Conservation (phyloP, 1,140 invertebrate genomes). For the Oryctes rhinoceros region DNA sequence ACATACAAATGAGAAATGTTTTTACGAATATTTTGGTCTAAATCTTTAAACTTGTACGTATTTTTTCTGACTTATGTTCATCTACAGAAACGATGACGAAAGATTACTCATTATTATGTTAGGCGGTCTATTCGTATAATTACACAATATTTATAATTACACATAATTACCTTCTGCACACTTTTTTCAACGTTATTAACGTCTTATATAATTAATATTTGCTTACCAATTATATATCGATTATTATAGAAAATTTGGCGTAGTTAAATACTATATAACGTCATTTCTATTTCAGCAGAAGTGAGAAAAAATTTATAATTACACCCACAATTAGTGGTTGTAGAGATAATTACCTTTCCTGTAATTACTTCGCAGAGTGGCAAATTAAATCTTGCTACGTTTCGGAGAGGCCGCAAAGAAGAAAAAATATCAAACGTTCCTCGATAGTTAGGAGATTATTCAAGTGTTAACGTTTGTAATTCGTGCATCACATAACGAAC, state of each 20-base stretch:
- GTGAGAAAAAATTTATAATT: neutral
- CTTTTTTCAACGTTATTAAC: neutral
- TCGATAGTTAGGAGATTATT: neutral
- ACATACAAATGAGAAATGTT: too few species aligned
- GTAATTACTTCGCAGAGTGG: neutral
- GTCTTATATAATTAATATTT: slow-evolving; percentile 12
- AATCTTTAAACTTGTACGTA: too few species aligned
- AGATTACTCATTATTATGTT: neutral
- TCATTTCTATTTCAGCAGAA: neutral
- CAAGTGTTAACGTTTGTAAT: too few species aligned
- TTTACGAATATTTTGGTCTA: too few species aligned
- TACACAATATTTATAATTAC: slow-evolving; percentile 10
- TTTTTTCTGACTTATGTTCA: neutral
- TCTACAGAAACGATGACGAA: neutral
- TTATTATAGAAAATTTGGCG: slow-evolving; percentile 12
- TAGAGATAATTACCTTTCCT: slow-evolving; percentile 4
- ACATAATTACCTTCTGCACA: neutral
- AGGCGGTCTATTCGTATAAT: neutral
- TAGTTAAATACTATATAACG: neutral
- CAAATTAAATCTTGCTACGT: slow-evolving; percentile 12
- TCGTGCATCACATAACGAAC: too few species aligned
- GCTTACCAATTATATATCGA: slow-evolving; percentile 10
- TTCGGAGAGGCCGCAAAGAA: neutral
- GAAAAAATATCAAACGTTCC: neutral
- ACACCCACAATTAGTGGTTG: neutral